Evolutionary conservation across 2,888 invertebrate genomes (phyloP), one percentile per base, ranked within the genome.

Genomic region (Camptogramma bilineatum): DNA sequence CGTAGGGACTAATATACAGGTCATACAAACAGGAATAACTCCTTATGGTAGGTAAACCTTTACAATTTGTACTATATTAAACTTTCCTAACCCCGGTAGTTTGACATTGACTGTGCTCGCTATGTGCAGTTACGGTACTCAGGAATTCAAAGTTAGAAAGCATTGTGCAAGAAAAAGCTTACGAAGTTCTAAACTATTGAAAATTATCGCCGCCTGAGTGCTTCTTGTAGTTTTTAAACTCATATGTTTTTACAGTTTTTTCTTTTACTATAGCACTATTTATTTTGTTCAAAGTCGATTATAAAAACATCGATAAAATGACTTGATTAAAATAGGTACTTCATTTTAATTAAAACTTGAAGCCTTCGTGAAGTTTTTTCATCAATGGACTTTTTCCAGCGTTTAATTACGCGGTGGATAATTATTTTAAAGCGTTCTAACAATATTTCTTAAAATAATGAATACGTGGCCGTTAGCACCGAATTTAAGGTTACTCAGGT

Each of bases 271-370:
- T 21, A 48, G 24, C 13, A n/a, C 21, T 13, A 13, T 48, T 48
- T 13, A 10, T 48, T 17, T 31, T 31, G 13, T 34, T 56, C 55
- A 34, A 34, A 56, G 48, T 50, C 48, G 48, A 21, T 56, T 56
- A 48, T 58, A 44, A 51, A 42, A 50, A 44, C 28, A 58, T 50
- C 56, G 48, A 56, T 56, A 21, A 56, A 56, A 56, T 50, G 31
- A 50, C 56, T 56, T 56, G 56, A 56, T 56, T 56, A 34, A 56
- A 58, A 58, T 58, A 28, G 28, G 17, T 42, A 42, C 53, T 61
- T 48, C 21, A 53, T 48, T 61, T 61, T 61, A 61, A 61, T 61
- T 54, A 63, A 63, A 63, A 54, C 53, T 57, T 63, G 58, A 58
- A 54, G 53, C 58, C 46, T 63, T 58, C 50, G 53, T 42, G 44